Conservation (phyloP, 2,888 invertebrate genomes). For the Phorcus lineatus region DNA sequence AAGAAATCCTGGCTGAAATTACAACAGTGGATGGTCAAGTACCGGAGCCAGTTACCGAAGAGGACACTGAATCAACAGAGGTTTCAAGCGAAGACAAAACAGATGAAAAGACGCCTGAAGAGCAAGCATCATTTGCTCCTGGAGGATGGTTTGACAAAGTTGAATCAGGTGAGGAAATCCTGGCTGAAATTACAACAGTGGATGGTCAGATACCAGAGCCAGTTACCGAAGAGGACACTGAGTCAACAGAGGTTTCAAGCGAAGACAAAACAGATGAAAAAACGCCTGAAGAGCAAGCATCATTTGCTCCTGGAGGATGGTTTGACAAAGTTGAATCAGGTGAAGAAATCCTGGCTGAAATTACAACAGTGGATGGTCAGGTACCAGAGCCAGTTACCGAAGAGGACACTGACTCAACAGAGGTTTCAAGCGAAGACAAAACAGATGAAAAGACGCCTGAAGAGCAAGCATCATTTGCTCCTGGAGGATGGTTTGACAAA, state of each 20-base stretch:
- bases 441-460: background rate
- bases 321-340: conserved; percentile 4
- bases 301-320: conserved; percentile 3
- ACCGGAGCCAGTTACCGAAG: background rate
- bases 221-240: background rate
- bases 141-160: conserved; percentile 9
- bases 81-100: background rate
- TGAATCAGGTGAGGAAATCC: background rate
- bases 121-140: background rate
- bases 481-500: too few species aligned
- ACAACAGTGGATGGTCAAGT: too few species aligned
- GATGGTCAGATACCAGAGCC: background rate
- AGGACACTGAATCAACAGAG: background rate
- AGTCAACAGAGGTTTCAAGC: background rate
- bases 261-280: background rate
- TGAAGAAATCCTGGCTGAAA: background rate
- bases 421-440: background rate
- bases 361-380: background rate
- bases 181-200: background rate
- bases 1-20: too few species aligned
- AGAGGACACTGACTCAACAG: background rate
- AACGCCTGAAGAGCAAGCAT: background rate
- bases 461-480: too few species aligned
- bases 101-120: background rate
- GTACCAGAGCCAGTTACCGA: background rate